Conservation (phyloP, 2,888 invertebrate genomes). For the Ormyrus thymus region DNA sequence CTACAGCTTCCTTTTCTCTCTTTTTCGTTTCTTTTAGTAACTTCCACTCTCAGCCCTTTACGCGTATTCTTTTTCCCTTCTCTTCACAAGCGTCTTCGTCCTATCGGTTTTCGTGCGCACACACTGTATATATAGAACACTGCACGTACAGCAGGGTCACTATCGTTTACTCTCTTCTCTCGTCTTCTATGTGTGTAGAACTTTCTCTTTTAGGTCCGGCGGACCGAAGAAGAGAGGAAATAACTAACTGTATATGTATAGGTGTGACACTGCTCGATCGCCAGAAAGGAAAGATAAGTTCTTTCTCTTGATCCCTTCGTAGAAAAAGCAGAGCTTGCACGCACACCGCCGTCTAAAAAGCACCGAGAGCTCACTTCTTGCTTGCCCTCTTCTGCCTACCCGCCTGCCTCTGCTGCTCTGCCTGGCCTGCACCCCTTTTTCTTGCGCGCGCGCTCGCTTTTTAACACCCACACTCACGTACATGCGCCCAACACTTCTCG, state of each 20-base stretch:
- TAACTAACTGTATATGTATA: too few relatives aligned
- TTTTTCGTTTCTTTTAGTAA: neutral
- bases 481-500: neutral
- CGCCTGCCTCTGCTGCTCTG: neutral
- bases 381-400: too few relatives aligned
- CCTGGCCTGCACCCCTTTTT: constrained; percentile 13
- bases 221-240: too few relatives aligned
- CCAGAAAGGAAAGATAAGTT: too few relatives aligned
- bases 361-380: neutral
- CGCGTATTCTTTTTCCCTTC: too few relatives aligned
- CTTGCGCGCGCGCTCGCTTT: constrained; percentile 3
- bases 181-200: too few relatives aligned
- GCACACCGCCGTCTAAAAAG: neutral
- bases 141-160: neutral
- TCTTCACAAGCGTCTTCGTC: constrained; percentile 9
- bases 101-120: constrained; percentile 10
- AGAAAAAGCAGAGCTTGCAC: too few relatives aligned
- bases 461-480: neutral
- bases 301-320: too few relatives aligned
- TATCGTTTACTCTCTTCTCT: too few relatives aligned
- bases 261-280: too few relatives aligned
- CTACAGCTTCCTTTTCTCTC: neutral
- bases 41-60: neutral
- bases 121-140: neutral
- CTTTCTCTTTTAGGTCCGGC: too few relatives aligned